Evolutionary conservation across 2,888 invertebrate species (phyloP).

Genomic region (Ectemnius lituratus): DNA sequence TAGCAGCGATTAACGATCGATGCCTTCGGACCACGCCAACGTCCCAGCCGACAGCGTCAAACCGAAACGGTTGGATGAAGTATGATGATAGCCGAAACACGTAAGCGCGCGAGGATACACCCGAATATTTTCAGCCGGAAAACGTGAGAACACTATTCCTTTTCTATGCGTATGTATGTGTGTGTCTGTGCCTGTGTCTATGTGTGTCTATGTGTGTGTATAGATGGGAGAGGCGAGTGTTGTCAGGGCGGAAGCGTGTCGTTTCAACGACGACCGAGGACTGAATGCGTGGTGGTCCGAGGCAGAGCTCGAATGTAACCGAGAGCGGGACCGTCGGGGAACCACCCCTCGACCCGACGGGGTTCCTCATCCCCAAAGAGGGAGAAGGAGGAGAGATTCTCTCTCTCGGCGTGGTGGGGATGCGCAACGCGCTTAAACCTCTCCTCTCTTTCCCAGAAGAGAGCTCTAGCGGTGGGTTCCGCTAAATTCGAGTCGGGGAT

Average conservation of each 20-base stretch:
- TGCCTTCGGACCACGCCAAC: slow-evolving; percentile 9
- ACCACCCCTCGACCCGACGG: slow-evolving; percentile 65
- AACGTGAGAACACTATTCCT: not conserved
- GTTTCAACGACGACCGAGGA: slow-evolving; percentile 57
- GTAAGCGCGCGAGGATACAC: not conserved
- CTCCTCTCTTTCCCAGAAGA: too few species aligned
- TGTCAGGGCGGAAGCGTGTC: slow-evolving; percentile 23
- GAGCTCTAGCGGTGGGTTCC: slow-evolving; percentile 35
- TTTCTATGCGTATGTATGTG: not conserved
- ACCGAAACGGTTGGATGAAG: not conserved
- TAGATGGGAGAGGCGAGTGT: not conserved
- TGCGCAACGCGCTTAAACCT: too few species aligned
- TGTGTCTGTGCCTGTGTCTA: not conserved
- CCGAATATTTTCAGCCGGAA: not conserved
- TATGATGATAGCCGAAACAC: not conserved
- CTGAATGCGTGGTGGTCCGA: slow-evolving; percentile 60
- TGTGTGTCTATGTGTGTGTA: too few species aligned
- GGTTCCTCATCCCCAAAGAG: slow-evolving; percentile 33
- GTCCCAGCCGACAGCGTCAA: not conserved
- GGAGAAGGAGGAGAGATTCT: slow-evolving; percentile 10
- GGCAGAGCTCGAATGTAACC: slow-evolving; percentile 61
- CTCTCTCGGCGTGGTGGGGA: slow-evolving; percentile 28
- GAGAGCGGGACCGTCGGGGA: slow-evolving; percentile 63
- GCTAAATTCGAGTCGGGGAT: slow-evolving; percentile 65
- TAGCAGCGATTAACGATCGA: slow-evolving; percentile 33